Evolutionary conservation across 2,797 vertebrate species (phyloP), one percentile per base, ranked within the genome.

Genomic region (Rhincodon typus): DNA sequence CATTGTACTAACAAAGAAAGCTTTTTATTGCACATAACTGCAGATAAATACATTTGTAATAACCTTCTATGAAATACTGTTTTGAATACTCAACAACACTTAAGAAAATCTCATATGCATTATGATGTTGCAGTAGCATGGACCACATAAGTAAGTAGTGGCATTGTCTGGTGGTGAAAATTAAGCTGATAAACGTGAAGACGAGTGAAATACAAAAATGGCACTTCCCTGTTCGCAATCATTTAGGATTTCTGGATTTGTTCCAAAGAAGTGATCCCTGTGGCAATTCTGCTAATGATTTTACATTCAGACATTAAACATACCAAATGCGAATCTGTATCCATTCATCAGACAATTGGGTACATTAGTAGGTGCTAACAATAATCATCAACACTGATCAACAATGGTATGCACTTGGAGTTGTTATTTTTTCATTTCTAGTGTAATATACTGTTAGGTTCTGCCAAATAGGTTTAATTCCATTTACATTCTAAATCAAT

Each of bases 301-400:
- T 94, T 94, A 72, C 67, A 69, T 50, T 94, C 67, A 72, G 69
- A 94, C 69, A 74, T 94, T 72, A 94, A 38, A 70, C 69, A 72
- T n/a, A 94, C 38, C 69, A 50, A 72, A 10, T 74, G 93, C 42
- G 74, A 70, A 72, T 34, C 23, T 72, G 93, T 30, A 34, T 50
- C 34, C 69, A 3, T 94, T 42, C 93, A 50, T 72, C 93, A 94
- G 69, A 94, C 87, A 90, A 15, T 21, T 50, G 72, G 93, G 69
- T 72, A 42, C 93, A 50, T 50, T 12, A 74, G 93, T 38, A 72
- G 67, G 23, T 94, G 30, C 69, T 94, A 94, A 94, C 27, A 50
- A 69, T 69, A 69, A 94, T 94, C 93, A 94, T 94, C 93, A 94
- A 94, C 66, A 70, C 13, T 74, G 67, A 94, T 94, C 93, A 53